These are phyloP conservation scores for Gallinago paraguaiae DNA, from an alignment of 2,113 vertebrate species.

Conservation along the genomic window DNA sequence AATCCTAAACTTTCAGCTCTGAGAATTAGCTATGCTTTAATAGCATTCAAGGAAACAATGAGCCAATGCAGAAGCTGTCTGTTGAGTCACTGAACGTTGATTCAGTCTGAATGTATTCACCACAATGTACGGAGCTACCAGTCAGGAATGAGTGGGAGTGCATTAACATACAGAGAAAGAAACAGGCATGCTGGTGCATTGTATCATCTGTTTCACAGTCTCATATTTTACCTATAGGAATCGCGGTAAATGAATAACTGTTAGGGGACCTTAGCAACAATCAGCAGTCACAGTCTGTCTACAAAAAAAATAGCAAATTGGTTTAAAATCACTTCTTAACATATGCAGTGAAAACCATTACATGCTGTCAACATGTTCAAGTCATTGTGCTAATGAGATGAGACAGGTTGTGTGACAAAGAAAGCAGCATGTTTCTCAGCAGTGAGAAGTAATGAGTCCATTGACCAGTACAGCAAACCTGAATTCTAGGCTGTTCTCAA, in stretches of 20 bases:
- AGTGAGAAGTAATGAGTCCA: not conserved
- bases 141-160: not conserved
- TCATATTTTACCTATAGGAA: conserved; percentile 14
- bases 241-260: not conserved
- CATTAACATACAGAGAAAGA: not conserved
- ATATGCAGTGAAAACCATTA: conserved; percentile 15
- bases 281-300: conserved; percentile 33
- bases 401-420: conserved; percentile 49
- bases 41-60: not conserved
- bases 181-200: not conserved
- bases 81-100: not conserved
- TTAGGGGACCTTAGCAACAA: conserved; percentile 4
- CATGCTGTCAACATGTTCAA: conserved; percentile 36
- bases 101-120: conserved; percentile 9
- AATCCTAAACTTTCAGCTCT: not conserved
- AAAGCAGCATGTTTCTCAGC: not conserved
- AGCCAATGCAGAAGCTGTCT: not conserved
- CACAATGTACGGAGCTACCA: not conserved
- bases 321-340: conserved; percentile 47
- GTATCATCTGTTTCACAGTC: not conserved
- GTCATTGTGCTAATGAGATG: conserved; percentile 50
- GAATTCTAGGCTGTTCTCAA: not conserved
- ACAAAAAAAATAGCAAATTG: conserved; percentile 51
- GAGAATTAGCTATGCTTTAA: conserved; percentile 19
- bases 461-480: not conserved